Base-by-base conservation (phyloP, 2,888 invertebrate species). In the Muschampia plurimacula region DNA sequence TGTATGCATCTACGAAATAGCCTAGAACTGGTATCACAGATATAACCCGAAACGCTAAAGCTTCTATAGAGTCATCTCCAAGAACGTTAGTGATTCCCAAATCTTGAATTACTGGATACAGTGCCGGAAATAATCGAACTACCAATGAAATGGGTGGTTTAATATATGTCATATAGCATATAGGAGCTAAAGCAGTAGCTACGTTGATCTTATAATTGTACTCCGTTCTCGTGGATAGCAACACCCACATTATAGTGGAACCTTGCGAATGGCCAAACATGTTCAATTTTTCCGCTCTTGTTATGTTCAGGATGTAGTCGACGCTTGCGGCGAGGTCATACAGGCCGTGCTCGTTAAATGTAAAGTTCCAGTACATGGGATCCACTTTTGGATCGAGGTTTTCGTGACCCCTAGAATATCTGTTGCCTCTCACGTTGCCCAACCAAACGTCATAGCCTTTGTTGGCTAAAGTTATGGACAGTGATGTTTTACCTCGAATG, bases 261-360 rank as follows among this genome's bases (percentile, higher is more conserved):
- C 97, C 97, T 80, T 93, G 92, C 0, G 96, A 97, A 83, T 97
- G 96, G 0, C 96, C 97, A 10, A 96, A 85, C 79, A 96, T 96
- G 75, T 95, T 95, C 0, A 97, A 74, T 60, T 94, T 87, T 3
- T 88, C 73, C 39, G 92, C 89, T 0, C 92, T 89, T 0, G 96
- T 96, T 4, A 75, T 64, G 0, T 74, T 39, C 8, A 88, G 68
- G 41, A 88, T 77, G 57, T 74, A 83, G 74, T 88, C 86, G 1
- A 87, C 95, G 83, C 95, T 95, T 0, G 96, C 95, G 1, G 97
- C 96, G 1, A 97, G 77, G 84, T 97, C 97, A 79, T 95, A 94
- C 10, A 86, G 78, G 0, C 96, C 97, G 83, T 96, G 95, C 82
- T 97, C 96, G 82, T 97, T 96, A 91, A 95, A 96, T 74, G 95